phyloP scores from a whole-genome alignment of 1,140 invertebrate genomes.

The Neoseiulus cucumeris region DNA sequence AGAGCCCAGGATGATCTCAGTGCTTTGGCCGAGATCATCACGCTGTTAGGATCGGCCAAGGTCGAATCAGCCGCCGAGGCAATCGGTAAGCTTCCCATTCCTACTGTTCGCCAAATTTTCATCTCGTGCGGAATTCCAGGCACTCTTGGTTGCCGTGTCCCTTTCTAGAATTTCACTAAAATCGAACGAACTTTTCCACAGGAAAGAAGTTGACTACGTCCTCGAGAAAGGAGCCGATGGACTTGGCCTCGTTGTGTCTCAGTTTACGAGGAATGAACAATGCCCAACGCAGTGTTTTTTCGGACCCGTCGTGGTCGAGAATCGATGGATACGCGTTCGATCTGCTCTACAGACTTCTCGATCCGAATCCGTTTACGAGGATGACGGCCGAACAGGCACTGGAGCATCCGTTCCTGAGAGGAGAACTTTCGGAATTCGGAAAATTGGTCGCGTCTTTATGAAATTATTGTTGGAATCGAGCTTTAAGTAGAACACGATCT shows the following conservation, averaged over 20 bases:
- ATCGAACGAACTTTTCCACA: slow-evolving; percentile 20
- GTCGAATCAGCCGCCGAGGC: slow-evolving; percentile 44
- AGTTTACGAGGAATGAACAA: slow-evolving; percentile 30
- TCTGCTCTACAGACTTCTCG: slow-evolving; percentile 46
- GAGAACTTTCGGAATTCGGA: too few relatives aligned
- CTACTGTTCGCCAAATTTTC: background rate
- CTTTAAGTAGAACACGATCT: too few relatives aligned
- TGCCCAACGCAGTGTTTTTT: slow-evolving; percentile 6
- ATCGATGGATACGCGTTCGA: slow-evolving; percentile 50
- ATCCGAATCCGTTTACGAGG: slow-evolving; percentile 48
- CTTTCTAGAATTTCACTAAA: too few relatives aligned
- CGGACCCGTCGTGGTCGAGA: slow-evolving; percentile 12
- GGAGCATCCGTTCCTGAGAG: slow-evolving; percentile 44
- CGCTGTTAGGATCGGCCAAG: slow-evolving; percentile 48
- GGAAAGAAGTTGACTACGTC: slow-evolving; percentile 36
- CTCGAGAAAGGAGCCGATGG: slow-evolving; percentile 31
- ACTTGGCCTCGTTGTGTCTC: slow-evolving; percentile 29
- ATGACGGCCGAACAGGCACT: slow-evolving; percentile 51
- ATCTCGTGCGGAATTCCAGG: too few relatives aligned
- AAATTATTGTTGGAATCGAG: too few relatives aligned
- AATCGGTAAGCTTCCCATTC: slow-evolving; percentile 40
- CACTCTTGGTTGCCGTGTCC: too few relatives aligned
- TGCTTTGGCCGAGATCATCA: slow-evolving; percentile 58
- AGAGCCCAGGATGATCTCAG: slow-evolving; percentile 54
- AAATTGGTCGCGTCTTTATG: too few relatives aligned